These are phyloP conservation scores for Actenoides hombroni DNA, from an alignment of 2,113 vertebrate genomes.

Conservation along the genomic window DNA sequence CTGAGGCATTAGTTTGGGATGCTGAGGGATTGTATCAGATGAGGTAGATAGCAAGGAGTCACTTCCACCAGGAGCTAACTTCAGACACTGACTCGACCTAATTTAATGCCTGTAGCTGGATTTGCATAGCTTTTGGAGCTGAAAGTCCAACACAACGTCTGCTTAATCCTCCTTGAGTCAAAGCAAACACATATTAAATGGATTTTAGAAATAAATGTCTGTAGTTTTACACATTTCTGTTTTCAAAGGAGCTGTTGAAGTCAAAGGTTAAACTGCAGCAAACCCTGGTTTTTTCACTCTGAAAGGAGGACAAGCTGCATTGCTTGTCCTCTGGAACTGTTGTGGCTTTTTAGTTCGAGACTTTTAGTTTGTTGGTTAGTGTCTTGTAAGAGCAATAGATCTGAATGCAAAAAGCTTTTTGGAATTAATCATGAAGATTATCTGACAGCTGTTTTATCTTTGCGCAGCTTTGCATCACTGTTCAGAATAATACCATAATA, in stretches of 20 bases:
- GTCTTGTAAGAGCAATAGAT: background rate
- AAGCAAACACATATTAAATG: accelerated
- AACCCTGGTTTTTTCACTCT: background rate
- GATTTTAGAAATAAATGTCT: background rate
- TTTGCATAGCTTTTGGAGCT: background rate
- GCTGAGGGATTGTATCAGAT: background rate
- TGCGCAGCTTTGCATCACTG: background rate
- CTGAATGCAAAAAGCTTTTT: background rate
- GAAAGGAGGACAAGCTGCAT: background rate
- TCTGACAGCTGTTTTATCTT: conserved; percentile 4
- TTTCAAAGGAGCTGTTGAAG: background rate
- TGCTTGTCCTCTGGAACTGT: background rate
- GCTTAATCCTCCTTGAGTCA: background rate
- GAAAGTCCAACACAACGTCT: accelerated
- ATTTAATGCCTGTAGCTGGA: accelerated
- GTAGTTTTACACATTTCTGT: accelerated
- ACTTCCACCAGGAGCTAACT: background rate
- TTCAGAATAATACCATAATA: background rate
- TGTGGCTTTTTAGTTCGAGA: background rate
- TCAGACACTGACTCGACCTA: no score
- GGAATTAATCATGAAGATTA: background rate
- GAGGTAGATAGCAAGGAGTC: accelerated
- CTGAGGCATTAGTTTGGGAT: background rate
- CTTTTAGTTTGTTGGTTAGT: background rate
- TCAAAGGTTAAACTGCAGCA: background rate